Conservation (phyloP, 2,888 invertebrate species). For the Caenorhabditis afra region DNA sequence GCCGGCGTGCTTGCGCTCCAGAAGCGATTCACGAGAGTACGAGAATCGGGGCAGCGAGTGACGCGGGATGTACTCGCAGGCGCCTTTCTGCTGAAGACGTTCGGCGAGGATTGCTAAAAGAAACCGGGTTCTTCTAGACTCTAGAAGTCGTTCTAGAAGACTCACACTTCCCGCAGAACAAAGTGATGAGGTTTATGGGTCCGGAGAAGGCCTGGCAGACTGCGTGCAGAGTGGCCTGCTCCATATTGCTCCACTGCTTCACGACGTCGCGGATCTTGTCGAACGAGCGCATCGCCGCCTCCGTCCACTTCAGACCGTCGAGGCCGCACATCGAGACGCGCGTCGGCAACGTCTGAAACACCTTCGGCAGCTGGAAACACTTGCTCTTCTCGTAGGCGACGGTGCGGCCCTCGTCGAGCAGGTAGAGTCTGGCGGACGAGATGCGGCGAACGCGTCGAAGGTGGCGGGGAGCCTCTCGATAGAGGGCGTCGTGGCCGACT, state of each 20-base stretch:
- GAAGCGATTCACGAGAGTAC: slow-evolving; percentile 38
- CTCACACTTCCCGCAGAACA: slow-evolving; percentile 40
- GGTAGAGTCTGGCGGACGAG: slow-evolving; percentile 29
- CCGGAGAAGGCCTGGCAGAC: slow-evolving; percentile 30
- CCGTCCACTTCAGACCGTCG: slow-evolving; percentile 46
- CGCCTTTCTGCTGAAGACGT: slow-evolving; percentile 47
- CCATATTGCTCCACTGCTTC: slow-evolving; percentile 41
- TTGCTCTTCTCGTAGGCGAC: slow-evolving; percentile 34
- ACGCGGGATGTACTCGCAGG: slow-evolving; percentile 43
- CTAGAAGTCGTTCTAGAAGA: too few species aligned
- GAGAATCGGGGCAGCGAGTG: slow-evolving; percentile 5
- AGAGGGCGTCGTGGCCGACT: slow-evolving; percentile 49
- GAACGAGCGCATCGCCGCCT: slow-evolving; percentile 43
- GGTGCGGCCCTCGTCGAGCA: slow-evolving; percentile 38
- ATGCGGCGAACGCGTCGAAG: slow-evolving; percentile 35
- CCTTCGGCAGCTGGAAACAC: slow-evolving; percentile 40
- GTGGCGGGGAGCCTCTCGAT: not conserved
- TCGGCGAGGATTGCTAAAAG: slow-evolving; percentile 45
- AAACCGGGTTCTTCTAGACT: too few species aligned
- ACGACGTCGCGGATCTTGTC: slow-evolving; percentile 54
- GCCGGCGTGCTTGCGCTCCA: slow-evolving; percentile 19
- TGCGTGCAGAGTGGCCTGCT: slow-evolving; percentile 19
- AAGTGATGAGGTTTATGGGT: slow-evolving; percentile 36
- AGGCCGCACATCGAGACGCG: slow-evolving; percentile 40
- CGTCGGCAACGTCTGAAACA: slow-evolving; percentile 37